A percentile compares a stretch with the other conserved stretches of the same genome.
These are phyloP conservation scores for Dipodomys stephensi DNA, from an alignment of 2,113 vertebrate genomes.

Conservation along the genomic window DNA sequence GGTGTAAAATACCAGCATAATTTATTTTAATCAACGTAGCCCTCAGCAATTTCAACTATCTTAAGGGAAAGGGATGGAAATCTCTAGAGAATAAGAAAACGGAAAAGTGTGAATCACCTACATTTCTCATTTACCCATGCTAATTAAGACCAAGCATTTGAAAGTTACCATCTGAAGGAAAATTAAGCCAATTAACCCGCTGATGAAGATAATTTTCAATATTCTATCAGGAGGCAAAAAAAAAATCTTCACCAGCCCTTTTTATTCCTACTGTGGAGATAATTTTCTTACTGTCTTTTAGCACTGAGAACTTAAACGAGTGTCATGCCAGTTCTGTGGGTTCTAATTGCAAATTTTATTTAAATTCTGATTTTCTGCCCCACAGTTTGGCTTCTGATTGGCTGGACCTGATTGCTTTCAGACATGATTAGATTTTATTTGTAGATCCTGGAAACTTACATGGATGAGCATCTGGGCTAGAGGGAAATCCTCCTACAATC, in stretches of 20 bases:
- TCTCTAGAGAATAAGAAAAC: slow-evolving; percentile 78
- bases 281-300: slow-evolving; percentile 74
- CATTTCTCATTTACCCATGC: slow-evolving; percentile 85
- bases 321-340: slow-evolving; percentile 57
- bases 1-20: slow-evolving; percentile 73
- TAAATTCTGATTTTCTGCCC: slow-evolving; percentile 80
- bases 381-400: slow-evolving; percentile 68
- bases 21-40: slow-evolving; percentile 84
- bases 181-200: slow-evolving; percentile 85
- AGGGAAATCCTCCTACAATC: slow-evolving; percentile 47
- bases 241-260: slow-evolving; percentile 75
- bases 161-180: slow-evolving; percentile 84
- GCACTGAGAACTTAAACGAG: slow-evolving; percentile 65
- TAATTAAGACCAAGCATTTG: slow-evolving; percentile 85
- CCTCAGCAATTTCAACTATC: slow-evolving; percentile 81
- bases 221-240: slow-evolving; percentile 82
- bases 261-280: slow-evolving; percentile 66
- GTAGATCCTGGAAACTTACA: slow-evolving; percentile 53
- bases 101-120: slow-evolving; percentile 80
- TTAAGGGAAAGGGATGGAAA: slow-evolving; percentile 74
- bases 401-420: slow-evolving; percentile 74
- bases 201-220: slow-evolving; percentile 85
- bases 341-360: slow-evolving; percentile 82
- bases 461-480: slow-evolving; percentile 32
- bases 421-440: slow-evolving; percentile 77